Evolutionary conservation across 1,140 invertebrate genomes (phyloP).

Genomic region (Trinorchestia longiramus): DNA sequence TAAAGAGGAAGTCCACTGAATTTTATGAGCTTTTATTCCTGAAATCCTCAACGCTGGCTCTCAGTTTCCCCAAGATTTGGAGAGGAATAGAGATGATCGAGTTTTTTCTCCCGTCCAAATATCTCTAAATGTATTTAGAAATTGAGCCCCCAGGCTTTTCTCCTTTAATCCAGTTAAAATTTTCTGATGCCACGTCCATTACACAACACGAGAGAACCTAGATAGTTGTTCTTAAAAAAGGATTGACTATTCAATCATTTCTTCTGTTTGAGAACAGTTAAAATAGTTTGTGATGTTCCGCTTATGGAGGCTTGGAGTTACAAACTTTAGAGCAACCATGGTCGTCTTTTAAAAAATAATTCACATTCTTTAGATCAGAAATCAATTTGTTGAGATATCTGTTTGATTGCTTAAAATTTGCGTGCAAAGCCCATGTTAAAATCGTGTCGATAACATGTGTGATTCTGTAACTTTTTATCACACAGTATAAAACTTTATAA

Average conservation of each 20-base stretch:
- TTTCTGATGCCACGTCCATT: background rate
- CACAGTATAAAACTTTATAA: background rate
- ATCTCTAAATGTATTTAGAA: background rate
- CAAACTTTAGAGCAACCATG: background rate
- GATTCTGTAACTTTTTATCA: background rate
- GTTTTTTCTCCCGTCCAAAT: background rate
- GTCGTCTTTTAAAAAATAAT: background rate
- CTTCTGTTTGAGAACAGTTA: background rate
- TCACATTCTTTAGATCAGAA: background rate
- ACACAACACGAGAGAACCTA: background rate
- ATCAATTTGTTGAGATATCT: background rate
- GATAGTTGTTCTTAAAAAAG: background rate
- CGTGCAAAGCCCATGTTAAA: background rate
- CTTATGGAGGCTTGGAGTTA: background rate
- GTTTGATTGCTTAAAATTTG: background rate
- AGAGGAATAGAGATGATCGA: slow-evolving; percentile 22
- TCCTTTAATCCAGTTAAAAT: background rate
- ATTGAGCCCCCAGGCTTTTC: background rate
- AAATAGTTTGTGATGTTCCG: background rate
- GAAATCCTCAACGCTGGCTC: slow-evolving; percentile 17
- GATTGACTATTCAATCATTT: background rate
- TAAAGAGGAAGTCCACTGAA: slow-evolving; percentile 42
- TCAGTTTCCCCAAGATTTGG: background rate
- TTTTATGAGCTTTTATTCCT: slow-evolving; percentile 2
- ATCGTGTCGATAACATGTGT: background rate